These are phyloP conservation scores for Phrynosoma blainvillii DNA, from an alignment of 2,113 vertebrate genomes.

Conservation along the genomic window DNA sequence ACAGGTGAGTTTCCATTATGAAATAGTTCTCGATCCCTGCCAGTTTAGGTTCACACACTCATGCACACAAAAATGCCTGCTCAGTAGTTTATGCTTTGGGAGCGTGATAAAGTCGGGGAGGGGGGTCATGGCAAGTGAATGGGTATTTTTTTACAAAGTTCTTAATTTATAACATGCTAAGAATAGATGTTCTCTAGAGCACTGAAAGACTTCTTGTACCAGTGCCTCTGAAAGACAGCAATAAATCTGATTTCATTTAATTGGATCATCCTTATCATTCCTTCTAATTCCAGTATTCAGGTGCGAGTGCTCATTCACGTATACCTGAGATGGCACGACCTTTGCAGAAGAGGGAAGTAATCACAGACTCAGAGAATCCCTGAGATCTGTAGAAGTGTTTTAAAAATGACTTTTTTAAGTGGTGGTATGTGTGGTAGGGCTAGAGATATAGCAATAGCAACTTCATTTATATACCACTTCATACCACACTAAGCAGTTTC, in stretches of 20 bases:
- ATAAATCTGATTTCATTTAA: neutral
- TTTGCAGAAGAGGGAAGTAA: neutral
- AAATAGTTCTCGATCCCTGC: neutral
- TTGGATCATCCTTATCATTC: neutral
- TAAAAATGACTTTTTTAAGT: neutral
- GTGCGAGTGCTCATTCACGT: neutral
- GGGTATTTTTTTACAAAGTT: neutral
- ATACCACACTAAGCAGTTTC: no score
- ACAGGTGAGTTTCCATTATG: neutral
- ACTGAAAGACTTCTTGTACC: neutral
- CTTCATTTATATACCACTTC: no score
- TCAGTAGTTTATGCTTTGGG: neutral
- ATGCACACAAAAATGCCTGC: neutral
- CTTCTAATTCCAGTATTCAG: neutral
- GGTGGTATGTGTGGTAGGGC: no score
- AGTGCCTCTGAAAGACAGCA: conserved; percentile 16
- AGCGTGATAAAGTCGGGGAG: neutral
- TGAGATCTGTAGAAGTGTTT: neutral
- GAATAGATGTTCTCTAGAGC: conserved; percentile 5
- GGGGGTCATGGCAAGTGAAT: neutral
- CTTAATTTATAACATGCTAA: neutral
- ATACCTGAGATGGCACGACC: neutral
- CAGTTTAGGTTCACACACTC: neutral
- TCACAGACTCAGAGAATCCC: neutral
- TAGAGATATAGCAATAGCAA: neutral